These are phyloP conservation scores for Macaria notata DNA, from an alignment of 2,888 invertebrate genomes.

Conservation along the genomic window DNA sequence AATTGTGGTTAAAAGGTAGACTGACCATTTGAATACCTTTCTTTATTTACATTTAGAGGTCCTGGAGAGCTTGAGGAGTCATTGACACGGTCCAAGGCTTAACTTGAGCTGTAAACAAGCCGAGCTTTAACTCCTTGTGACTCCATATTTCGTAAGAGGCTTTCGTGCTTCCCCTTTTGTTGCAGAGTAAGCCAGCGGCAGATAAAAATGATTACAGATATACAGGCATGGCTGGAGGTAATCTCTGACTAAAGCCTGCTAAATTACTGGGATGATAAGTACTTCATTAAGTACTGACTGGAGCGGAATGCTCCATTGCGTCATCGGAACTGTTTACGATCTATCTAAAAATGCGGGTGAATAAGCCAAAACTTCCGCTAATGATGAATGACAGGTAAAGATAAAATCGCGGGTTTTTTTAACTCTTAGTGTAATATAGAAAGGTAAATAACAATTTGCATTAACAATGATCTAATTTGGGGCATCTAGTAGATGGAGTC, in stretches of 20 bases:
- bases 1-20: slow-evolving; percentile 32
- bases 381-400: neutral
- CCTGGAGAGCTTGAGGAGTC: slow-evolving; percentile 46
- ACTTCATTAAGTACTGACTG: neutral
- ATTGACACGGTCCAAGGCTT: slow-evolving; percentile 43
- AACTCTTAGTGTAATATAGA: neutral
- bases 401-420: slow-evolving; percentile 6
- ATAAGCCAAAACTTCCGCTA: neutral
- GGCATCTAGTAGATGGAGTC: too few species aligned
- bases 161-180: slow-evolving; percentile 28
- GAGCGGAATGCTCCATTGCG: slow-evolving; percentile 11
- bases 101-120: slow-evolving; percentile 46
- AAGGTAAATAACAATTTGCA: too few species aligned
- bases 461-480: too few species aligned
- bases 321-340: slow-evolving; percentile 12
- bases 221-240: slow-evolving; percentile 40
- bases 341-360: slow-evolving; percentile 5
- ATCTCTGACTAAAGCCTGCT: slow-evolving; percentile 43
- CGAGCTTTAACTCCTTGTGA: slow-evolving; percentile 4
- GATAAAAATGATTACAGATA: slow-evolving; percentile 48
- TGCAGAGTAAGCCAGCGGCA: slow-evolving; percentile 32
- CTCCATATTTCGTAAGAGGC: slow-evolving; percentile 40
- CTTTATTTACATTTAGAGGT: slow-evolving; percentile 43
- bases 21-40: slow-evolving; percentile 42
- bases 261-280: slow-evolving; percentile 16